Evolutionary conservation across 2,797 vertebrate genomes (phyloP).

Genomic region (Helicolenus hilgendorfi): DNA sequence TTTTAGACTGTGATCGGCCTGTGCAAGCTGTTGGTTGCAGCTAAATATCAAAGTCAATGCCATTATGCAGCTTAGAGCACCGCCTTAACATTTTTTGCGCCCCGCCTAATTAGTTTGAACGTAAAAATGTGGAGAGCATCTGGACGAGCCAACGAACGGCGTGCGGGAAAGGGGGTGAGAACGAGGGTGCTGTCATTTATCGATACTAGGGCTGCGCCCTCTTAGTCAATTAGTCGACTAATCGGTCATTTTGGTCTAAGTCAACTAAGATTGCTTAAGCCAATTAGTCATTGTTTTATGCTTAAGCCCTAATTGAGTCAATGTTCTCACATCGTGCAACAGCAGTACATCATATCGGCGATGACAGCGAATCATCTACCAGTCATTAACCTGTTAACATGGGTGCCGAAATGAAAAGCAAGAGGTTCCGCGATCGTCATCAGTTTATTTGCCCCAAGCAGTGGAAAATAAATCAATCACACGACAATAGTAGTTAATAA

Average conservation of each 20-base stretch:
- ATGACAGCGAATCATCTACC: background rate
- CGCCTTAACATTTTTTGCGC: background rate
- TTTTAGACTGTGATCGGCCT: background rate
- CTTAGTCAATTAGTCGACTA: no score
- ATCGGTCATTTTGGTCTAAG: no score
- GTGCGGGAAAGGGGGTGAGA: background rate
- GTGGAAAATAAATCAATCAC: background rate
- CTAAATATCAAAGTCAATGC: background rate
- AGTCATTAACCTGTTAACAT: background rate
- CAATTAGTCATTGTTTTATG: no score
- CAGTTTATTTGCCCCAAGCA: background rate
- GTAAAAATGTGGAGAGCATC: background rate
- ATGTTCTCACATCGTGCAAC: background rate
- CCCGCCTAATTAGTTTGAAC: background rate
- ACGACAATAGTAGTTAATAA: background rate
- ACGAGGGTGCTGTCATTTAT: background rate
- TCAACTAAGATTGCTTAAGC: no score
- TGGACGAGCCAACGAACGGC: background rate
- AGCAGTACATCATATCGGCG: background rate
- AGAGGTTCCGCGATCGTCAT: background rate
- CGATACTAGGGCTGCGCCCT: no score
- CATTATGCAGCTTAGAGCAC: background rate
- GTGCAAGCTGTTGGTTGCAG: background rate
- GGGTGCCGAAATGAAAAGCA: background rate
- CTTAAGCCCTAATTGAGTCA: background rate